These are phyloP conservation scores for Calephelis nemesis DNA, from an alignment of 1,140 invertebrate species.

Conservation along the genomic window DNA sequence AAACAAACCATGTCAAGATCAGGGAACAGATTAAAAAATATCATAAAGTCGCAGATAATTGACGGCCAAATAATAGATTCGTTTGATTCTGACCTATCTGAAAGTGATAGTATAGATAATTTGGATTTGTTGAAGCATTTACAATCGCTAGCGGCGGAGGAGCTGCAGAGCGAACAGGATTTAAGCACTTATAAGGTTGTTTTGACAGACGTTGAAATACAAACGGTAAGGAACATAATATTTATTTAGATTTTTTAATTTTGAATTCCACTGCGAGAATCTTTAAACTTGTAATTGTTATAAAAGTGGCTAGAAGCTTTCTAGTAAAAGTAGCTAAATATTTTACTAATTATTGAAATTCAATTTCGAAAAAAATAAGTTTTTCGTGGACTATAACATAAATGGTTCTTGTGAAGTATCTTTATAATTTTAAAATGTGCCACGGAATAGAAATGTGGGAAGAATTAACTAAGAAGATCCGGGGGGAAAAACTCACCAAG, in stretches of 20 bases:
- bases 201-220: conserved; percentile 62
- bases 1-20: conserved; percentile 51
- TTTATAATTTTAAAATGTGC: too few species aligned
- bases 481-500: too few species aligned
- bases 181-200: conserved; percentile 69
- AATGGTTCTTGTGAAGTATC: too few species aligned
- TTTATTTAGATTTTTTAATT: not conserved
- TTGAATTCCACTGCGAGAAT: not conserved
- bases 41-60: conserved; percentile 47
- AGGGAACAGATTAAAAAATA: conserved; percentile 52
- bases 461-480: too few species aligned
- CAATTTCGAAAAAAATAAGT: too few species aligned
- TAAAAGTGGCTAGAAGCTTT: too few species aligned
- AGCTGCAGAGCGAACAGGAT: conserved; percentile 55
- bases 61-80: conserved; percentile 65
- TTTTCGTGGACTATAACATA: too few species aligned
- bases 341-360: too few species aligned
- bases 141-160: conserved; percentile 62
- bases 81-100: conserved; percentile 39
- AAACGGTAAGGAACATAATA: conserved; percentile 46
- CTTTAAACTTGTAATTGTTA: not conserved
- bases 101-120: conserved; percentile 56
- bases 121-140: conserved; percentile 67
- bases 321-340: too few species aligned
- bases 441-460: too few species aligned